Conservation (phyloP, 2,888 invertebrate species). For the Calephelis perditalis region DNA sequence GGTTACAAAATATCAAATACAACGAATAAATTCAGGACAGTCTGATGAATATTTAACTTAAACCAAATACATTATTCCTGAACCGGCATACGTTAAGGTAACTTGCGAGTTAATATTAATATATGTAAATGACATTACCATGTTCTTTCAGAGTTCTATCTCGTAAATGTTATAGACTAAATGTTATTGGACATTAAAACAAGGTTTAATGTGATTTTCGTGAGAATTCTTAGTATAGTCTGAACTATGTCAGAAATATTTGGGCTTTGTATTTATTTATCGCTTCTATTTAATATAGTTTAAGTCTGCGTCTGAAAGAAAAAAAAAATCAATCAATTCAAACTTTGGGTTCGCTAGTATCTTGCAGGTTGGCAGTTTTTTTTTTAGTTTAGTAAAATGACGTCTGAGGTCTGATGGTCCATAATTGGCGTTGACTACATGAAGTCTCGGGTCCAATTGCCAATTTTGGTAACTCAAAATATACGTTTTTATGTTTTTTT, state of each 20-base stretch:
- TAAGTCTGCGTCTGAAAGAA: no score
- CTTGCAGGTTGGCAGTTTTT: no score
- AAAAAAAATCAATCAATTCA: no score
- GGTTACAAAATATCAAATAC: conserved; percentile 14
- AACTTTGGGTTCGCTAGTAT: no score
- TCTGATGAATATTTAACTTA: conserved; percentile 48
- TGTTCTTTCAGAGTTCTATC: conserved; percentile 39
- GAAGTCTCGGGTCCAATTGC: no score
- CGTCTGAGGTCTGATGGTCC: no score
- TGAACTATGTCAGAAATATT: neutral
- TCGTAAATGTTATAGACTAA: conserved; percentile 36
- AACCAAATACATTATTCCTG: conserved; percentile 46
- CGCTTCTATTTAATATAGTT: no score
- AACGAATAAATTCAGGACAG: conserved; percentile 14
- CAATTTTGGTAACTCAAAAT: no score
- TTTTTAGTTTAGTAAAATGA: no score
- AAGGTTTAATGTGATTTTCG: neutral
- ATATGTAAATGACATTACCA: conserved; percentile 64
- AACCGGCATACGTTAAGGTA: conserved; percentile 40
- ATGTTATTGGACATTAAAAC: conserved; percentile 25
- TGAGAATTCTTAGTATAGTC: neutral
- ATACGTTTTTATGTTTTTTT: no score
- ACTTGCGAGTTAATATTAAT: conserved; percentile 62
- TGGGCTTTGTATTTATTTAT: no score
- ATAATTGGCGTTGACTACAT: no score